Evolutionary conservation across 2,113 vertebrate species (phyloP).

Genomic region (Gallinago undulata): DNA sequence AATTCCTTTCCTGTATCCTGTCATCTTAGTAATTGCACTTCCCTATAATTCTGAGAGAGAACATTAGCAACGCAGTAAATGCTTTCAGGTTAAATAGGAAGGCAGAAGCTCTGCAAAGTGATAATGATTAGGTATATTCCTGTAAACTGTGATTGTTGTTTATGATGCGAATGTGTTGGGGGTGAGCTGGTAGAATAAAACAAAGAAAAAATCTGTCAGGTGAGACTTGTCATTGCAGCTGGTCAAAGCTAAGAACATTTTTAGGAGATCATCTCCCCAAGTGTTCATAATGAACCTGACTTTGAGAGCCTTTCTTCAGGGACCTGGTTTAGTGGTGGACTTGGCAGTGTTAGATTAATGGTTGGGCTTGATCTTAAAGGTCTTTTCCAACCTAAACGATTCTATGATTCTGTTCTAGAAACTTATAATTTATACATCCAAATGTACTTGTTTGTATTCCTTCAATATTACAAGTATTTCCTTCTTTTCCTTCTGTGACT

Average conservation of each 20-base stretch:
- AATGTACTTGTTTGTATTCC: neutral
- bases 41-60: neutral
- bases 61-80: neutral
- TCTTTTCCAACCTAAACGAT: neutral
- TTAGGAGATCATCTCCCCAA: neutral
- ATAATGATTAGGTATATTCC: neutral
- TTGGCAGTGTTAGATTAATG: neutral
- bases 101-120: neutral
- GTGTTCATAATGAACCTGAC: neutral
- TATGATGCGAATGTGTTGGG: neutral
- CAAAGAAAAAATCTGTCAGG: neutral
- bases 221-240: neutral
- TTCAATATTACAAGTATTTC: neutral
- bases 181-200: neutral
- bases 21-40: neutral
- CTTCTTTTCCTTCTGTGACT: neutral
- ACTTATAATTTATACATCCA: neutral
- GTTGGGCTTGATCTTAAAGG: neutral
- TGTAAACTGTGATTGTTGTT: neutral
- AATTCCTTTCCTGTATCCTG: neutral
- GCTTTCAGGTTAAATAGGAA: neutral
- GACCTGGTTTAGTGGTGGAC: neutral
- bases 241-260: neutral
- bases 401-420: neutral
- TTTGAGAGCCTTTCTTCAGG: neutral